Evolutionary conservation across 1,140 invertebrate species (phyloP).

Genomic region (Oryzaephilus surinamensis): DNA sequence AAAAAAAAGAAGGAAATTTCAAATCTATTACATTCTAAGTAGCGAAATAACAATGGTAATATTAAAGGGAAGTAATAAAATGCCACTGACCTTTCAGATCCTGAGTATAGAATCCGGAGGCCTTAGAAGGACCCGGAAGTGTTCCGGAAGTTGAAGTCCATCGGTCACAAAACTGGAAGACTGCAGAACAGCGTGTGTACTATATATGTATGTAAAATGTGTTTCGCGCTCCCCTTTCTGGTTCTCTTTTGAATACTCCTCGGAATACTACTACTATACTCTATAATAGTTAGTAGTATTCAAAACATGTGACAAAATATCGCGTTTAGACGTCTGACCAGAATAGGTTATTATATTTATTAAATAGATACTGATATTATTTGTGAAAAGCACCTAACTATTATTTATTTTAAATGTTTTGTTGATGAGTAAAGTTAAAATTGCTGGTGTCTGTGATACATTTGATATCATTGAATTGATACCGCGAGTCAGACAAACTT

Average conservation of each 20-base stretch:
- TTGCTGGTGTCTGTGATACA: conserved; percentile 9
- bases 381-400: too few relatives aligned
- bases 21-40: background rate
- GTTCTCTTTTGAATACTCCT: too few relatives aligned
- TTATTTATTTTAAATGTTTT: background rate
- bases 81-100: conserved; percentile 32
- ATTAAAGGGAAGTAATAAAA: conserved; percentile 29
- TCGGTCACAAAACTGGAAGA: conserved; percentile 27
- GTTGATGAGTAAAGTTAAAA: background rate
- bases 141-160: conserved; percentile 30
- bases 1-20: background rate
- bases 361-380: too few relatives aligned
- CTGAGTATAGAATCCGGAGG: conserved; percentile 27
- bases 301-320: too few relatives aligned
- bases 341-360: too few relatives aligned
- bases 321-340: too few relatives aligned
- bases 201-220: too few relatives aligned
- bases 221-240: too few relatives aligned
- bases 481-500: conserved; percentile 31
- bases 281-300: too few relatives aligned
- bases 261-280: too few relatives aligned
- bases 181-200: too few relatives aligned
- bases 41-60: background rate
- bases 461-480: conserved; percentile 31
- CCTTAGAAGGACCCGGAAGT: conserved; percentile 29